Conservation (phyloP, 2,888 invertebrate species). For the Melipona bicolor region DNA sequence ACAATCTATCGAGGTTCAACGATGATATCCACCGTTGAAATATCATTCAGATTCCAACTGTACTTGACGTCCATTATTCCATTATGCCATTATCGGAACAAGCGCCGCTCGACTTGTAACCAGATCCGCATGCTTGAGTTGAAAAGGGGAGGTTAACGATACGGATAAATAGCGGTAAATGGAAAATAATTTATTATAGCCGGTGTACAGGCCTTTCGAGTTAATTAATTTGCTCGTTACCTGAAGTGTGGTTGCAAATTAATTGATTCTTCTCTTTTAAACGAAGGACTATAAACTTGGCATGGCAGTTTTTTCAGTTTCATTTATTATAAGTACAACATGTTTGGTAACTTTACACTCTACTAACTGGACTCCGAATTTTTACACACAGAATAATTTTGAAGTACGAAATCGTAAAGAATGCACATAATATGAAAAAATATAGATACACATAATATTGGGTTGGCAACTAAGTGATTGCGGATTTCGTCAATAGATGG, state of each 20-base stretch:
- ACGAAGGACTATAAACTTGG: not conserved
- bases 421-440: no score
- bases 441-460: no score
- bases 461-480: no score
- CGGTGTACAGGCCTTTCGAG: slow-evolving; percentile 20
- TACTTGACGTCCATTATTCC: slow-evolving; percentile 53
- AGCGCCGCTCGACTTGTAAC: slow-evolving; percentile 56
- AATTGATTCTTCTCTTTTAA: slow-evolving; percentile 6
- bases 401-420: no score
- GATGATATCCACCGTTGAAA: slow-evolving; percentile 31
- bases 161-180: slow-evolving; percentile 33
- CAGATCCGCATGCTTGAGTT: slow-evolving; percentile 51
- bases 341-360: no score
- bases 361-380: no score
- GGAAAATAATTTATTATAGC: slow-evolving; percentile 60
- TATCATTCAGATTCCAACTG: slow-evolving; percentile 47
- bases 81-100: slow-evolving; percentile 46
- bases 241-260: slow-evolving; percentile 29
- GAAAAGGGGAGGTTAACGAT: slow-evolving; percentile 31
- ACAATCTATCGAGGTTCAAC: slow-evolving; percentile 31
- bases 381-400: no score
- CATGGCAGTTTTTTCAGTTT: not conserved
- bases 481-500: no score
- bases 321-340: no score
- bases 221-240: slow-evolving; percentile 54